A percentile compares a stretch with the other conserved stretches of the same genome.
phyloP scores from a whole-genome alignment of 2,797 vertebrate genomes.

The Threskiornis aethiopicus region DNA sequence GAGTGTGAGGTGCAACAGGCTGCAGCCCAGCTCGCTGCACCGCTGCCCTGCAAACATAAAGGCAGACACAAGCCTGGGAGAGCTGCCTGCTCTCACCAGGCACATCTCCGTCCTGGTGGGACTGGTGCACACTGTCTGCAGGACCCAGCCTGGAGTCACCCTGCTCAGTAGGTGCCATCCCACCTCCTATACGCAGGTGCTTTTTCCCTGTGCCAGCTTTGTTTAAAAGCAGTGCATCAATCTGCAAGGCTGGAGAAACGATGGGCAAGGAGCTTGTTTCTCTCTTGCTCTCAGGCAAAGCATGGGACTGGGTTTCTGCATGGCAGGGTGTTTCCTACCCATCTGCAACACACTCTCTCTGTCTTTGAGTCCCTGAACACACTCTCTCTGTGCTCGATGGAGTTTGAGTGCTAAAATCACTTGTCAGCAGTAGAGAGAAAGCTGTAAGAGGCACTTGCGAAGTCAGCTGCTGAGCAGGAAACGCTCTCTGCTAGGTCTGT shows the following conservation, averaged over 20 bases:
- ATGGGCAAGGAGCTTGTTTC: neutral
- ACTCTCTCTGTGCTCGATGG: neutral
- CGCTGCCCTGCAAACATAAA: neutral
- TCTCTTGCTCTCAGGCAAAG: neutral
- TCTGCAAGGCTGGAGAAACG: neutral
- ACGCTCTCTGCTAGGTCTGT: neutral
- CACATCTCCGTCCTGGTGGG: neutral
- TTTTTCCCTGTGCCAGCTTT: neutral
- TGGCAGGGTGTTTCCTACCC: neutral
- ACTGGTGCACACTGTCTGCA: neutral
- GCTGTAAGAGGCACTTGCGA: neutral
- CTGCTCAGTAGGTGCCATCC: neutral
- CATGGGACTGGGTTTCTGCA: neutral
- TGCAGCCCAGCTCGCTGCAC: too few species aligned
- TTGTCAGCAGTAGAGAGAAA: neutral
- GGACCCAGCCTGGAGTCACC: neutral
- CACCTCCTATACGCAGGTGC: neutral
- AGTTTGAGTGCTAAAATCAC: neutral
- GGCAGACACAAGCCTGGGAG: neutral
- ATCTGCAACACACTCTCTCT: too few species aligned
- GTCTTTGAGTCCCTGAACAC: neutral
- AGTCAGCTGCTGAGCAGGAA: neutral
- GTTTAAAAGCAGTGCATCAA: accelerated
- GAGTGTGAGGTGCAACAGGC: neutral
- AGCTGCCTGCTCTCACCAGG: neutral